phyloP scores from a whole-genome alignment of 2,888 invertebrate species.

The Phania funesta region DNA sequence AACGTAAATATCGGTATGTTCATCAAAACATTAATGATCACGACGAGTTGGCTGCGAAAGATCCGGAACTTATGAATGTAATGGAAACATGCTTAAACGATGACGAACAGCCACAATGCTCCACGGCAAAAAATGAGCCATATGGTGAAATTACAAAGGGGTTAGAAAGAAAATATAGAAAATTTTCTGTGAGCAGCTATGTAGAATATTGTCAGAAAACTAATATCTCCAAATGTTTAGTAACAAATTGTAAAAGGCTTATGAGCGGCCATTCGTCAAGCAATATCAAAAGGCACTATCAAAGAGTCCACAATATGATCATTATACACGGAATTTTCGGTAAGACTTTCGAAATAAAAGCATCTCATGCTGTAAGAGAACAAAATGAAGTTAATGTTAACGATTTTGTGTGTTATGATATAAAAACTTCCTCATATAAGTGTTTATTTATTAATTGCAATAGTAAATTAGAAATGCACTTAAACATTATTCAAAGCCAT shows the following conservation, averaged over 20 bases:
- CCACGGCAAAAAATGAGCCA: not conserved
- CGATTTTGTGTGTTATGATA: not conserved
- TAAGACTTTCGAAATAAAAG: no score
- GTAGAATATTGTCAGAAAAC: not conserved
- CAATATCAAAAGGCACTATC: conserved; percentile 9
- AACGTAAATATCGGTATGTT: conserved; percentile 5
- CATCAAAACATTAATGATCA: not conserved
- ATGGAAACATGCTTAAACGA: not conserved
- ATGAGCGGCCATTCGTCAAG: not conserved
- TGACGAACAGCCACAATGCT: not conserved
- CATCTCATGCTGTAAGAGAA: no score
- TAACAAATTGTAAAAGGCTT: not conserved
- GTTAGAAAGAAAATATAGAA: not conserved
- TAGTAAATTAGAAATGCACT: not conserved
- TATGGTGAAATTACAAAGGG: not conserved
- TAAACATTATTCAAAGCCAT: not conserved
- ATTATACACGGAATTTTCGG: not conserved
- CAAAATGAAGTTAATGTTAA: not conserved
- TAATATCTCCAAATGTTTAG: conserved; percentile 9
- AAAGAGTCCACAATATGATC: not conserved
- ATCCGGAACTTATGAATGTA: not conserved
- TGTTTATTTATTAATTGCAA: conserved; percentile 6
- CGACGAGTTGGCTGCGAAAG: not conserved
- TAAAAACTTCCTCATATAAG: not conserved
- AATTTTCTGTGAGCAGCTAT: not conserved